Conservation (phyloP, 92 coral and sea anemone genomes). For the Porites divaricata region DNA sequence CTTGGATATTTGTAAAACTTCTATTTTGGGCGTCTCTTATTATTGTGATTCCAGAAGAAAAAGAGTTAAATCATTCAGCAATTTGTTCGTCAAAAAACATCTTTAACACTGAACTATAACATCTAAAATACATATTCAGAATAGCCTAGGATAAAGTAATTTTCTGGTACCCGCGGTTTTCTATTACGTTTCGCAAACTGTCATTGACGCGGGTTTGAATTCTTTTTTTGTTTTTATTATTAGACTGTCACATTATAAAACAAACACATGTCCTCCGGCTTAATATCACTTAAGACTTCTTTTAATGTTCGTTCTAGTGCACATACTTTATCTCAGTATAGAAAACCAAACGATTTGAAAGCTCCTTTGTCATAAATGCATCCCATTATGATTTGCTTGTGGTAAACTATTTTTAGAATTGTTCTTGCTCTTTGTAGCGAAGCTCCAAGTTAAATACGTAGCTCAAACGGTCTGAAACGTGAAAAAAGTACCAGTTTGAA, state of each 20-base stretch:
- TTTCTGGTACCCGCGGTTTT: background rate
- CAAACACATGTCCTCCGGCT: background rate
- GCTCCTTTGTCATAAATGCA: slow-evolving; percentile 1
- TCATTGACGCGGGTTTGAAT: background rate
- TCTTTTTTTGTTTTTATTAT: background rate
- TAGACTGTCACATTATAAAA: background rate
- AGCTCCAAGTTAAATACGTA: slow-evolving; percentile 13
- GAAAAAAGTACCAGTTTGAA: background rate
- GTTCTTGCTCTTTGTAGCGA: background rate
- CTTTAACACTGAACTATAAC: background rate
- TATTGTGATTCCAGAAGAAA: too few relatives aligned
- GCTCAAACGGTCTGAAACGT: background rate
- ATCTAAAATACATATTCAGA: background rate
- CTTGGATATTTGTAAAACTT: too few relatives aligned
- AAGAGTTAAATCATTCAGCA: background rate
- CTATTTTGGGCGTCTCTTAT: too few relatives aligned
- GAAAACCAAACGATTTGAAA: background rate
- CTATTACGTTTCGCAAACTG: too few relatives aligned
- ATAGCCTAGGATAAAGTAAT: background rate
- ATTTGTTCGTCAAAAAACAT: background rate
- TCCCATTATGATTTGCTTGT: slow-evolving; percentile 8
- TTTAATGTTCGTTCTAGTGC: background rate
- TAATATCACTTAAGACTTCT: background rate
- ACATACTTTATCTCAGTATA: background rate
- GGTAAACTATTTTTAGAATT: slow-evolving; percentile 17